phyloP scores from a whole-genome alignment of 92 coral and sea anemone genomes.

The Heliopora coerulea region DNA sequence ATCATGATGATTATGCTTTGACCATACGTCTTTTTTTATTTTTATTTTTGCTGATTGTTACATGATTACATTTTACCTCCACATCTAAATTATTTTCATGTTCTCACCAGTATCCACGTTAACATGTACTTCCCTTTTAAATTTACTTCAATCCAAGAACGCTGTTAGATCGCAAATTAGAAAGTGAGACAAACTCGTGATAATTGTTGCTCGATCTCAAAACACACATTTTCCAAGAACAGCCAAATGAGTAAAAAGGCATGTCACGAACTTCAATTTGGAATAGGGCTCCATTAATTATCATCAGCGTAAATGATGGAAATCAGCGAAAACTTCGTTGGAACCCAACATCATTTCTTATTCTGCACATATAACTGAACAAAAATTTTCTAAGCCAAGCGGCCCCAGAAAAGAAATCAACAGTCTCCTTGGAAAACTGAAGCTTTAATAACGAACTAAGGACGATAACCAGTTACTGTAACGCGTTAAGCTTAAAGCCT shows the following conservation, averaged over 20 bases:
- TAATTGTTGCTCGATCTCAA: neutral
- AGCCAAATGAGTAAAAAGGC: neutral
- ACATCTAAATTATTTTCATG: no score
- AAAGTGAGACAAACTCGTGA: no score
- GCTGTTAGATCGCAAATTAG: no score
- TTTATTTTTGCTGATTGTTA: no score
- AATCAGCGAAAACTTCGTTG: neutral
- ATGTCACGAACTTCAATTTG: neutral
- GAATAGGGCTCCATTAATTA: no score
- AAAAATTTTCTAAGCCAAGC: neutral
- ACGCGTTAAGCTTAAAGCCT: neutral
- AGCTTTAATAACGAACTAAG: neutral
- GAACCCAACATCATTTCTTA: conserved; percentile 26
- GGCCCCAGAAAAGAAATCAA: neutral
- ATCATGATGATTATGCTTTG: no score
- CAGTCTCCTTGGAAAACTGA: conserved; percentile 9
- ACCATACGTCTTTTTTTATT: no score
- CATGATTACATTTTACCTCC: no score
- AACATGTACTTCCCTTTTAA: no score
- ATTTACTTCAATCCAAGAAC: no score
- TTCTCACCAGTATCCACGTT: no score
- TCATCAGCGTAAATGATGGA: neutral
- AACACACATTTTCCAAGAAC: neutral
- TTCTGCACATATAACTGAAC: neutral
- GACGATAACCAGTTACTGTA: neutral